Evolutionary conservation across 2,888 invertebrate species (phyloP).

Genomic region (Tuta absoluta): DNA sequence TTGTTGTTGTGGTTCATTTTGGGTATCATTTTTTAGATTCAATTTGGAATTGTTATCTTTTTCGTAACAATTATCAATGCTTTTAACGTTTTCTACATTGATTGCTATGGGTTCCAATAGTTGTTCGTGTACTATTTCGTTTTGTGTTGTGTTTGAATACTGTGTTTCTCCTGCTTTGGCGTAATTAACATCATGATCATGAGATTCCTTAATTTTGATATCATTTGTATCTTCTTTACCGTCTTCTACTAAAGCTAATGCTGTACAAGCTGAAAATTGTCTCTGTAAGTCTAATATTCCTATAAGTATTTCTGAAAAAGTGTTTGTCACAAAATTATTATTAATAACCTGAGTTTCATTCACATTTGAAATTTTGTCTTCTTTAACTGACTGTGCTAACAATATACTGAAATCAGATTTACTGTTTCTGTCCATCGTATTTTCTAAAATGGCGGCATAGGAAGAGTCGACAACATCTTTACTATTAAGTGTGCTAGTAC

Average conservation of each 20-base stretch:
- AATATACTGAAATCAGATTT: conserved; percentile 2
- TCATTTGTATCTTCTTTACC: not conserved
- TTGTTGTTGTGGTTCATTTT: not conserved
- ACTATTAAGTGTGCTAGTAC: not conserved
- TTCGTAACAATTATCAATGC: not conserved
- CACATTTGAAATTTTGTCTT: not conserved
- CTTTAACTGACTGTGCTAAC: not conserved
- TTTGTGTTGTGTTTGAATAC: not conserved
- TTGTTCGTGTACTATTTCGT: not conserved
- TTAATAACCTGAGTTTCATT: not conserved
- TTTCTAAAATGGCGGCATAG: not conserved
- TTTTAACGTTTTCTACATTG: not conserved
- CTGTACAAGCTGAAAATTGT: not conserved
- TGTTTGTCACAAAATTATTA: not conserved
- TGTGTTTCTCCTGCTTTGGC: not conserved
- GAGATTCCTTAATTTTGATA: not conserved
- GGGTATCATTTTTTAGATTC: not conserved
- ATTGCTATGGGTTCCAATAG: not conserved
- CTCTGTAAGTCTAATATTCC: not conserved
- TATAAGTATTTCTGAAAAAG: conserved; percentile 10
- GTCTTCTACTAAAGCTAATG: not conserved
- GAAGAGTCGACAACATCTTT: not conserved
- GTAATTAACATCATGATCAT: not conserved
- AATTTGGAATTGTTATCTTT: not conserved
- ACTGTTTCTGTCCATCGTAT: not conserved